Conservation (phyloP, 2,888 invertebrate genomes). For the Eutolmus rufibarbis region DNA sequence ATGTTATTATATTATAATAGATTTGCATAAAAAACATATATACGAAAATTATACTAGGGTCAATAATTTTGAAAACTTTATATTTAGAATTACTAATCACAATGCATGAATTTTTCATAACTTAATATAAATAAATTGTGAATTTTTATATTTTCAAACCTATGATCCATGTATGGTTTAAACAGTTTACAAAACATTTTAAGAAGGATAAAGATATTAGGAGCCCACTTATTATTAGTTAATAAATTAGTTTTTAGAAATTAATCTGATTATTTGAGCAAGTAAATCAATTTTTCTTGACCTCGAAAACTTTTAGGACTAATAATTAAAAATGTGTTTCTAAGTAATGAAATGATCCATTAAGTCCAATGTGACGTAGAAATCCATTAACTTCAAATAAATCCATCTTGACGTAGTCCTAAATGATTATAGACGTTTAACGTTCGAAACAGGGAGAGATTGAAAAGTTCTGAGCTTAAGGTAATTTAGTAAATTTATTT, state of each 20-base stretch:
- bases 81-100: no score
- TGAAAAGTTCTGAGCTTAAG: background rate
- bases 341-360: background rate
- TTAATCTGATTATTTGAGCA: background rate
- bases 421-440: background rate
- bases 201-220: no score
- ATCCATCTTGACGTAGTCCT: background rate
- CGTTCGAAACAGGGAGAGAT: background rate
- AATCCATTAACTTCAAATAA: background rate
- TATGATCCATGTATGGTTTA: no score
- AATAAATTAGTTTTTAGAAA: no score
- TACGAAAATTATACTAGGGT: no score
- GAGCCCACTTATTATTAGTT: no score
- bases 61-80: no score
- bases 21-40: background rate
- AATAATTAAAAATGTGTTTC: background rate
- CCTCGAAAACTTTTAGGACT: background rate
- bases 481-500: background rate
- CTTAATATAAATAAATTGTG: no score
- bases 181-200: no score
- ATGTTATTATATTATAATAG: background rate
- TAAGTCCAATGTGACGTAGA: background rate
- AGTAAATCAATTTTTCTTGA: background rate
- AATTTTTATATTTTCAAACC: no score
- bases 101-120: no score